Base-by-base conservation (phyloP, 1,140 invertebrate genomes). In the Anoplophora glabripennis region DNA sequence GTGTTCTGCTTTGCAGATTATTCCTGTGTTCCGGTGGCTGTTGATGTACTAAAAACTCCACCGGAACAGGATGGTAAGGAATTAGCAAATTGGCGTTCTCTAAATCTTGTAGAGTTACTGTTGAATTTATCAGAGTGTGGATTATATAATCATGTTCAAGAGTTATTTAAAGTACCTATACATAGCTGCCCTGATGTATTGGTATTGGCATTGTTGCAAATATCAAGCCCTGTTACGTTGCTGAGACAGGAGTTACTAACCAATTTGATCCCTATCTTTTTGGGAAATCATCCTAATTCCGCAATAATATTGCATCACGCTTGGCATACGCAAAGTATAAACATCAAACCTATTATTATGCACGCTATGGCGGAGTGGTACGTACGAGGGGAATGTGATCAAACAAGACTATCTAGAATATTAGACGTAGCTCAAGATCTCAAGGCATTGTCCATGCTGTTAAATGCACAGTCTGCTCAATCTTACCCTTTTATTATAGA, bases 311-410 rank as follows among this genome's bases (percentile, higher is more conserved):
- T 99, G 17, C 93, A 97, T 76, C 89, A 94, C 75, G 93, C 94
- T 0, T 98, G 96, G 96, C 93, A 90, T 72, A 81, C 83, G 0
- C 85, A 87, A 69, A 85, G 84, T 65, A 79, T 84, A 7, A 85
- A 85, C 51, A 83, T 92, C 36, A 88, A 93, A 57, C 86, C 89
- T 4, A 87, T 95, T 41, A 90, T 98, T 34, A 96, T 98, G 88
- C 92, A 94, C 67, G 86, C 94, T 0, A 98, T 99, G 95, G 92
- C 93, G 2, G 95, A 98, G 53, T 98, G 94, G 93, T 98, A 98
- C 74, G 82, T 91, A 58, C 83, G 92, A 21, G 88, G 90, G 21
- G 94, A 96, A 63, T 87, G 90, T 69, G 96, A 99, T 77, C 96
- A 98, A 76, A 88, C 87, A 1, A 86, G 94, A 71, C 78, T 99